phyloP scores from a whole-genome alignment of 2,797 vertebrate genomes.

The Falco peregrinus region DNA sequence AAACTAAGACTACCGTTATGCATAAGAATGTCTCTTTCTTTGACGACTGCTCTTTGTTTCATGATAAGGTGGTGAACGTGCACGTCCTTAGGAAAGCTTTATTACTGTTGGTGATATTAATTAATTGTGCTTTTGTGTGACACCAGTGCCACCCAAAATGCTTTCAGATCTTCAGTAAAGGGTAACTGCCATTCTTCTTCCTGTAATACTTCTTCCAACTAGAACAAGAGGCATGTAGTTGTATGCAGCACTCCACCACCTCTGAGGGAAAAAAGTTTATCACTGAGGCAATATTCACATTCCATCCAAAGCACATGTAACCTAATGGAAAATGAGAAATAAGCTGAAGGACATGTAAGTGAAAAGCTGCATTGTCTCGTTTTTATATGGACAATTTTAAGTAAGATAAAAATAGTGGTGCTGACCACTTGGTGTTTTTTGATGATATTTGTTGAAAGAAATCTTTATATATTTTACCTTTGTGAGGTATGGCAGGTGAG shows the following conservation, averaged over 20 bases:
- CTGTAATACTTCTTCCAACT: background rate
- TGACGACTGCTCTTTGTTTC: background rate
- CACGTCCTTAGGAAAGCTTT: background rate
- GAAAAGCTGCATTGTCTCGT: background rate
- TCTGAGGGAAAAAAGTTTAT: background rate
- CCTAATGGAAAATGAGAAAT: background rate
- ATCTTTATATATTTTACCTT: background rate
- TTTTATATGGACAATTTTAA: background rate
- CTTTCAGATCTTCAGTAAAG: background rate
- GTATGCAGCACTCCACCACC: background rate
- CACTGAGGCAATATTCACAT: background rate
- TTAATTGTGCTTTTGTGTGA: background rate
- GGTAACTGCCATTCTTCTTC: background rate
- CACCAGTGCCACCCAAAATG: background rate
- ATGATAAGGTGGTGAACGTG: background rate
- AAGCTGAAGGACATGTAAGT: background rate
- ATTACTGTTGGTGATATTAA: background rate
- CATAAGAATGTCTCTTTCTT: slow-evolving; percentile 17
- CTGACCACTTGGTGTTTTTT: background rate
- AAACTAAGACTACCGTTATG: slow-evolving; percentile 27
- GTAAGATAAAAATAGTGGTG: background rate
- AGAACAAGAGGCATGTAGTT: background rate
- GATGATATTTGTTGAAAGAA: background rate
- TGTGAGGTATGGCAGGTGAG: background rate
- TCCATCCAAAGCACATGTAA: background rate